A percentile compares a stretch with the other conserved stretches of the same genome.
phyloP scores from a whole-genome alignment of 2,797 vertebrate genomes.

The Macropodus opercularis region DNA sequence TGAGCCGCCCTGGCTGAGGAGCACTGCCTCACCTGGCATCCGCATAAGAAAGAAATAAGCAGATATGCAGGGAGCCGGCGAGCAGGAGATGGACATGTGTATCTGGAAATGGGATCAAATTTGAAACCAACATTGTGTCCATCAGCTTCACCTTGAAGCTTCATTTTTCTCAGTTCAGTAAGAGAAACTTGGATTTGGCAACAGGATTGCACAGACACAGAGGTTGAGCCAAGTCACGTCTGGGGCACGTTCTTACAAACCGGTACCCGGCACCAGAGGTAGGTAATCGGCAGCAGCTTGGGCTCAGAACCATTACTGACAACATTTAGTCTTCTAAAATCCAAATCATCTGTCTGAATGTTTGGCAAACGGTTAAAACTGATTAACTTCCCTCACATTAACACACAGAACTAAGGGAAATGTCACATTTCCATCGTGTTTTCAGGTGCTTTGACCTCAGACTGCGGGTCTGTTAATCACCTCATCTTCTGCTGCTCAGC shows the following conservation, averaged over 20 bases:
- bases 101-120: slow-evolving; percentile 51
- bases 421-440: too few species aligned
- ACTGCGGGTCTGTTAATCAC: not conserved
- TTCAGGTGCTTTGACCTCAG: not conserved
- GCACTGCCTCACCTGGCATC: slow-evolving; percentile 27
- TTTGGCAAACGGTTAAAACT: too few species aligned
- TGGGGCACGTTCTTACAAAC: not conserved
- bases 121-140: slow-evolving; percentile 9
- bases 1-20: slow-evolving; percentile 7
- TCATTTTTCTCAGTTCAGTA: not conserved
- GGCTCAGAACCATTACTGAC: too few species aligned
- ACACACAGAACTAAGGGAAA: too few species aligned
- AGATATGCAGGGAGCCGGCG: slow-evolving; percentile 9
- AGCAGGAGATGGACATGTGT: slow-evolving; percentile 7
- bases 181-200: slow-evolving; percentile 1
- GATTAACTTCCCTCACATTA: too few species aligned
- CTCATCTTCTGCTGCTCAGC: not conserved
- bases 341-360: too few species aligned
- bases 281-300: too few species aligned
- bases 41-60: slow-evolving; percentile 8
- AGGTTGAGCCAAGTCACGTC: not conserved
- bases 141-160: slow-evolving; percentile 38
- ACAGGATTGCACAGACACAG: not conserved
- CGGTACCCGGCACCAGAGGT: too few species aligned
- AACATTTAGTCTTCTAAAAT: too few species aligned